Percentiles rank a stretch among this genome's conserved stretches.
Evolutionary conservation across 2,797 vertebrate species (phyloP).

Genomic region (Rhinoraja longicauda): DNA sequence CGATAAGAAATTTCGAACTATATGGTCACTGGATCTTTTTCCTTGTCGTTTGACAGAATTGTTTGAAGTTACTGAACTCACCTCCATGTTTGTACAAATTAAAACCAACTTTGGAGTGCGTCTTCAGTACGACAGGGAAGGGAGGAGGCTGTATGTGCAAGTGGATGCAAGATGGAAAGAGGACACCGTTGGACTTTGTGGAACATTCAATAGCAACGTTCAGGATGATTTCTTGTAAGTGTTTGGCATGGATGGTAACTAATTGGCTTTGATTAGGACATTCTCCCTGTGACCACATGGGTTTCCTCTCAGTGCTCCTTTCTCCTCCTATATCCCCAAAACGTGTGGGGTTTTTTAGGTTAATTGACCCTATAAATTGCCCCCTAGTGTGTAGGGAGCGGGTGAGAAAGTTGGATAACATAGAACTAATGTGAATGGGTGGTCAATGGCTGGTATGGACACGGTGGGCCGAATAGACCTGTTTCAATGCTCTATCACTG

Average conservation of each 20-base stretch:
- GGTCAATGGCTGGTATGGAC: too few relatives aligned
- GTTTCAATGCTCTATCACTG: too few relatives aligned
- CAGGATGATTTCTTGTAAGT: constrained; percentile 93
- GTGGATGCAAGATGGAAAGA: constrained; percentile 77
- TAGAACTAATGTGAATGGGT: too few relatives aligned
- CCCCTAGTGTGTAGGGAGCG: too few relatives aligned
- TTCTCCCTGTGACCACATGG: neutral
- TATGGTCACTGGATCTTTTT: constrained; percentile 35
- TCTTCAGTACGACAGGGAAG: constrained; percentile 76
- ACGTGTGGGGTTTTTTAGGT: too few relatives aligned
- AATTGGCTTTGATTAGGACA: constrained; percentile 25
- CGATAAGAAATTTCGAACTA: neutral
- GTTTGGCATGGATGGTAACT: neutral
- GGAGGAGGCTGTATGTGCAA: constrained; percentile 82
- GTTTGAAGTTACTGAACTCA: constrained; percentile 80
- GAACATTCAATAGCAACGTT: constrained; percentile 93
- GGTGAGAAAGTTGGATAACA: too few relatives aligned
- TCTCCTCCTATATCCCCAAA: too few relatives aligned
- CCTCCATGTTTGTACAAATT: constrained; percentile 84
- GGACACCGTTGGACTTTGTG: constrained; percentile 82
- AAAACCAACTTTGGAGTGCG: constrained; percentile 71
- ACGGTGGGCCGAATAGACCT: too few relatives aligned
- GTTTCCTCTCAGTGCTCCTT: too few relatives aligned
- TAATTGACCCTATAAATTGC: too few relatives aligned
- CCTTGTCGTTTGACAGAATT: constrained; percentile 58